Base-by-base conservation (phyloP, 2,888 invertebrate genomes). In the Gastracanthus pulcherrimus region DNA sequence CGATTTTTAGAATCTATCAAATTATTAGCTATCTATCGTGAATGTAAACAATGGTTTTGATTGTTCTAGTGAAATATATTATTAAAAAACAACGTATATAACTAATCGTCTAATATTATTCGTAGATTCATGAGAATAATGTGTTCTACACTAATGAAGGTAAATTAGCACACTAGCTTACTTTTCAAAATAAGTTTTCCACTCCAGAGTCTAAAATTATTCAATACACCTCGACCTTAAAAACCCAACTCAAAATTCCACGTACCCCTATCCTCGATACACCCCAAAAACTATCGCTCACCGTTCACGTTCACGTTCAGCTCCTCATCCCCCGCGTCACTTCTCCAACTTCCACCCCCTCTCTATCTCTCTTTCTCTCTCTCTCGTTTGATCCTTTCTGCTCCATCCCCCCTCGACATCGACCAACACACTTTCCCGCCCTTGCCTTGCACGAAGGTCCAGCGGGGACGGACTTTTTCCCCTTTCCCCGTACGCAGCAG, bases 371-470 rank as follows among this genome's bases (percentile, higher is more conserved):
- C n/a, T n/a, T n/a, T n/a, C n/a, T n/a, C n/a, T n/a, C n/a, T 19
- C 55, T 69, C 76, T 38, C 38, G 45, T 45, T 79, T 79, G 78
- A 79, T 72, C 78, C 78, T 77, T 62, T 45, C 31, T 3, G 36
- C 7, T 9, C 36, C n/a, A 34, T 23, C 19, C 51, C 7, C n/a
- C n/a, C n/a, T n/a, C n/a, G n/a, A n/a, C n/a, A n/a, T n/a, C n/a
- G n/a, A 31, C 23, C 60, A 41, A 6, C 23, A 23, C 45, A 45
- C 38, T 34, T 62, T 62, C 34, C 45, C 74, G 34, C 6, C 62
- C n/a, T n/a, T n/a, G n/a, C n/a, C n/a, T 29, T 31, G 16, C 72
- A 29, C 62, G 45, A 38, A 48, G 58, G 70, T 77, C 70, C 77
- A 13, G 26, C 16, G 45, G 77, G 62, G 70, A 77, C 77, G n/a